Percentiles rank a stretch among this genome's conserved stretches.
Evolutionary conservation across 2,888 invertebrate species (phyloP).

Genomic region (Sialis fuliginosa): DNA sequence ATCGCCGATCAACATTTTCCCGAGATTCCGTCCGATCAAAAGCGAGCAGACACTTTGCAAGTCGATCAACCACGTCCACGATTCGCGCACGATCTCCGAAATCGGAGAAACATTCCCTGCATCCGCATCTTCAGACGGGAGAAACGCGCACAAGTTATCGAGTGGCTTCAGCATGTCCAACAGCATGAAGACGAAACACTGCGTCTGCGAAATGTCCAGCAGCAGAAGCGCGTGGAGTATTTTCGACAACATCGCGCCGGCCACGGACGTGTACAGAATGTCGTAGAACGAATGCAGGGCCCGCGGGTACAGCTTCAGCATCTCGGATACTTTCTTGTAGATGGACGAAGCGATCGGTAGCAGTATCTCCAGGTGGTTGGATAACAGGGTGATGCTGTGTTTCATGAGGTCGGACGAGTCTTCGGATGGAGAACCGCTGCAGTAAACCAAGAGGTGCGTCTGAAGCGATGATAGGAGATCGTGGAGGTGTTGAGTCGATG

Average conservation of each 20-base stretch:
- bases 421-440: slow-evolving; percentile 13
- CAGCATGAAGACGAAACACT: slow-evolving; percentile 21
- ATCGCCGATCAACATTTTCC: slow-evolving; percentile 33
- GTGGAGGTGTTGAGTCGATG: slow-evolving; percentile 26
- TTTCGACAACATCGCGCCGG: slow-evolving; percentile 37
- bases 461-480: slow-evolving; percentile 36
- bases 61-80: slow-evolving; percentile 39
- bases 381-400: slow-evolving; percentile 13
- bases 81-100: slow-evolving; percentile 25
- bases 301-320: slow-evolving; percentile 20
- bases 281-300: slow-evolving; percentile 25
- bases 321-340: slow-evolving; percentile 19
- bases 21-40: slow-evolving; percentile 37
- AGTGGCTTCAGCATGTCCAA: slow-evolving; percentile 23
- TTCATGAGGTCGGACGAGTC: not conserved
- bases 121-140: slow-evolving; percentile 16
- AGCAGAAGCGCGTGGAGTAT: slow-evolving; percentile 35
- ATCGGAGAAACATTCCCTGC: slow-evolving; percentile 30
- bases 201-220: slow-evolving; percentile 26
- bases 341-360: slow-evolving; percentile 20
- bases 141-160: slow-evolving; percentile 23
- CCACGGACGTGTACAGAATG: slow-evolving; percentile 33
- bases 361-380: slow-evolving; percentile 18
- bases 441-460: slow-evolving; percentile 37
- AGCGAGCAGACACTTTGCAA: slow-evolving; percentile 39